phyloP scores from a whole-genome alignment of 1,140 invertebrate species.

The Hycleus phaleratus region DNA sequence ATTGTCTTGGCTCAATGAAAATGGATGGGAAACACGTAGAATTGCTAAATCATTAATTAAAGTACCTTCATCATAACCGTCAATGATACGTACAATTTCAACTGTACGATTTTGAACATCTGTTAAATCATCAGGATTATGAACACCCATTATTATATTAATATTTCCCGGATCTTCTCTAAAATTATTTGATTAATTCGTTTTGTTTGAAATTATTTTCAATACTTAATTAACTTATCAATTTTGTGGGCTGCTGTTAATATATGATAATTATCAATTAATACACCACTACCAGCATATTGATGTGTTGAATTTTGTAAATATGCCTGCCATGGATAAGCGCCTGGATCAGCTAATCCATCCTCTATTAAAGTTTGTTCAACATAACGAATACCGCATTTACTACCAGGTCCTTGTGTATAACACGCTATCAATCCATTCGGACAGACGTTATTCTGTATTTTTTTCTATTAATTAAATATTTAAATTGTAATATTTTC shows the following conservation, averaged over 20 bases:
- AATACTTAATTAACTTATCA: constrained; percentile 19
- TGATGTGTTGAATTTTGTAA: constrained; percentile 27
- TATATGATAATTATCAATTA: constrained; percentile 32
- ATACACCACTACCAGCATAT: constrained; percentile 33
- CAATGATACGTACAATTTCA: constrained; percentile 42
- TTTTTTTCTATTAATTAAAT: neutral
- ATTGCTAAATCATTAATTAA: constrained; percentile 60
- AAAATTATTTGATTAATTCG: neutral
- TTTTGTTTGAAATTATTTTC: neutral
- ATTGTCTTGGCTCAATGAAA: constrained; percentile 43
- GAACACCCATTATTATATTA: constrained; percentile 26
- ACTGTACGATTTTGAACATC: constrained; percentile 20
- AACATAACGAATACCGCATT: constrained; percentile 26
- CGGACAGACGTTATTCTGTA: constrained; percentile 17
- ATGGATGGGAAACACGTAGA: constrained; percentile 45
- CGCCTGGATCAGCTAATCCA: constrained; percentile 24
- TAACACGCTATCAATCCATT: constrained; percentile 22
- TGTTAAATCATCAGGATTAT: constrained; percentile 16
- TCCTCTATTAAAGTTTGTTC: constrained; percentile 13
- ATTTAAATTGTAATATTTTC: constrained; percentile 1
- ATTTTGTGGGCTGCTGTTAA: constrained; percentile 39
- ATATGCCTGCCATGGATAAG: constrained; percentile 37
- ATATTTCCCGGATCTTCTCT: constrained; percentile 19
- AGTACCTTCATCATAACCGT: constrained; percentile 44
- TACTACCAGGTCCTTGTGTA: constrained; percentile 9